These are phyloP conservation scores for Drosophila formosana DNA, from an alignment of 2,888 invertebrate species.

Conservation along the genomic window DNA sequence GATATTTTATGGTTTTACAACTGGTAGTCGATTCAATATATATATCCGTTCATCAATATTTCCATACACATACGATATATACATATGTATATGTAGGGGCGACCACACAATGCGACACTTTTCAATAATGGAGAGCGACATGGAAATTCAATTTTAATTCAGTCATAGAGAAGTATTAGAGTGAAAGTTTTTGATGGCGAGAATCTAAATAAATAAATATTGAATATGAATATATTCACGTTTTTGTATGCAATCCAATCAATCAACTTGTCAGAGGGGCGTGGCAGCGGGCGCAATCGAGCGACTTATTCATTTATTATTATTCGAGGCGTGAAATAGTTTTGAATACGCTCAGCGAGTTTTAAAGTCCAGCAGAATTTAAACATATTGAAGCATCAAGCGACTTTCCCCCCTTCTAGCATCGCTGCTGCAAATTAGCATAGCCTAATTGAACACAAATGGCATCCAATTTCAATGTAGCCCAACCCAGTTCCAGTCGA, in stretches of 20 bases:
- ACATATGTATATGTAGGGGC: no score
- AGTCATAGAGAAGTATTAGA: slow-evolving; percentile 9
- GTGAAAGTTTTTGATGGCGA: neutral
- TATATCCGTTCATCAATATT: neutral
- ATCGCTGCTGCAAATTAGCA: slow-evolving; percentile 73
- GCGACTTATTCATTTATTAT: slow-evolving; percentile 64
- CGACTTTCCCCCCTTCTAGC: slow-evolving; percentile 12
- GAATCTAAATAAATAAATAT: slow-evolving; percentile 34
- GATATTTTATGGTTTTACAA: slow-evolving; percentile 36
- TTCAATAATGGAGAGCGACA: slow-evolving; percentile 16
- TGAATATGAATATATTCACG: neutral
- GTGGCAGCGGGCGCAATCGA: slow-evolving; percentile 34
- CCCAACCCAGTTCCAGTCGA: slow-evolving; percentile 29
- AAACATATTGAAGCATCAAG: slow-evolving; percentile 19
- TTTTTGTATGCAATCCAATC: slow-evolving; percentile 53
- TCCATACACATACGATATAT: neutral
- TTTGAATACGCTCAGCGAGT: slow-evolving; percentile 40
- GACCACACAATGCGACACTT: slow-evolving; percentile 41
- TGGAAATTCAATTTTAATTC: slow-evolving; percentile 63
- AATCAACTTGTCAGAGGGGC: slow-evolving; percentile 57
- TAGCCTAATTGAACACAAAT: slow-evolving; percentile 81
- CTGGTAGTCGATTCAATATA: slow-evolving; percentile 43
- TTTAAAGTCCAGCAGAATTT: slow-evolving; percentile 30
- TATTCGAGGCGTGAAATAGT: slow-evolving; percentile 62
- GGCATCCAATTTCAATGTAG: slow-evolving; percentile 73